Base-by-base conservation (phyloP, 2,888 invertebrate species). In the Chymomyza fuscimana region DNA sequence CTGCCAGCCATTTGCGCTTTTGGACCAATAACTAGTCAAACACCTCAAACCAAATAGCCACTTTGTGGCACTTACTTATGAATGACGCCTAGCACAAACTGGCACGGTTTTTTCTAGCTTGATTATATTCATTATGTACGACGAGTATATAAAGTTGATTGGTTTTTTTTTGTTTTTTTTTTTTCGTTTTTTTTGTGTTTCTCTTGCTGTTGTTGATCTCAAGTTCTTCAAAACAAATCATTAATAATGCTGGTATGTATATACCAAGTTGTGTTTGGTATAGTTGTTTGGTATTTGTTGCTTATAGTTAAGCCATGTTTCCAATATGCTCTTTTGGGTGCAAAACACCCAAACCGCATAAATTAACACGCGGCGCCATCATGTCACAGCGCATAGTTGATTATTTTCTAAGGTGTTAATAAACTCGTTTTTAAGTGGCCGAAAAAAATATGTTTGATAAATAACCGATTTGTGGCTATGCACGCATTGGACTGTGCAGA, bases 41-140 rank as follows among this genome's bases (percentile, higher is more conserved):
- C 67, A 63, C 65, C 51, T 59, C 12, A 32, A 9, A 32, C 1
- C 32, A 1, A 4, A 5, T 3, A 12, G 12, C 40, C 12, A 46
- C 40, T 25, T 4, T 67, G 54, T 63, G 65, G 65, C 22, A 65
- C 70, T 74, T 73, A 67, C 80, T 82, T 80, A 82, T 84, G 76
- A 80, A 79, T 73, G 74, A 74, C 86, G 73, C 82, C 82, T 72
- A 79, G 84, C 80, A 86, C 84, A 77, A 77, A 79, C 79, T 80
- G 82, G 82, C 79, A 84, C 83, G 77, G 74, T 74, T 70, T 46
- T 12, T 46, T 2, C 32, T 12, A 46, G 40, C 40, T 46, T 32
- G 32, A 32, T 32, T 32, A 32, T 32, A 32, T 32, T 32, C 32
- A 32, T 32, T 69, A 4, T 51, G 15, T 51, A 16, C 19, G 19